Conservation (phyloP, 2,113 vertebrate genomes). For the Cephalopholis sonnerati region DNA sequence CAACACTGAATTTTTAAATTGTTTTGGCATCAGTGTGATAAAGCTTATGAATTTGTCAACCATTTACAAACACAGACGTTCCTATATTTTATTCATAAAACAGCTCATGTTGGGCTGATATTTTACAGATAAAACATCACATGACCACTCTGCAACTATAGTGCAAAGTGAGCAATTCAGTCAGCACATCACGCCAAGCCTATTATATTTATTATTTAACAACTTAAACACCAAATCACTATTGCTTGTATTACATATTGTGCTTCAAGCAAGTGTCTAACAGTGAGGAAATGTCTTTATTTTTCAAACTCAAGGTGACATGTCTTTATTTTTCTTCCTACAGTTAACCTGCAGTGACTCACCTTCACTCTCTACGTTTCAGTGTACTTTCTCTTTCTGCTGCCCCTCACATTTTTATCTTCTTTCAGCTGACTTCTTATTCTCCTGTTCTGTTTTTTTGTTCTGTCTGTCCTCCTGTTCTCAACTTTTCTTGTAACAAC, state of each 20-base stretch:
- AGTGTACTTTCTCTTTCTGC: not conserved
- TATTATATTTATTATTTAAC: not conserved
- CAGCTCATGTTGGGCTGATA: too few relatives aligned
- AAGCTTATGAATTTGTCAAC: too few relatives aligned
- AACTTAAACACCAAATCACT: not conserved
- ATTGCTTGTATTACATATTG: not conserved
- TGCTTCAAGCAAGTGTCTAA: not conserved
- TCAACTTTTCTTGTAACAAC: conserved; percentile 4
- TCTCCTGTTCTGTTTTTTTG: conserved; percentile 11
- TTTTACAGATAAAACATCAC: not conserved
- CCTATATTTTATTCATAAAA: too few relatives aligned
- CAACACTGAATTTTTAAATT: too few relatives aligned
- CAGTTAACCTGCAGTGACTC: not conserved
- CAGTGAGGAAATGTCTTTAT: not conserved
- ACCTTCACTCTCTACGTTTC: not conserved
- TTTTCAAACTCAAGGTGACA: too few relatives aligned
- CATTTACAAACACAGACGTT: too few relatives aligned
- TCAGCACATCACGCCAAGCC: not conserved
- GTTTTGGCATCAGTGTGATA: too few relatives aligned
- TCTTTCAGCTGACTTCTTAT: conserved; percentile 1
- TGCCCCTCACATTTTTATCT: not conserved
- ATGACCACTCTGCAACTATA: not conserved
- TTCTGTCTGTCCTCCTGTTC: conserved; percentile 12
- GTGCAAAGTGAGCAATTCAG: not conserved
- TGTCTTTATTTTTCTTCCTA: not conserved